phyloP scores from a whole-genome alignment of 2,888 invertebrate genomes.

The Ormia ochracea region DNA sequence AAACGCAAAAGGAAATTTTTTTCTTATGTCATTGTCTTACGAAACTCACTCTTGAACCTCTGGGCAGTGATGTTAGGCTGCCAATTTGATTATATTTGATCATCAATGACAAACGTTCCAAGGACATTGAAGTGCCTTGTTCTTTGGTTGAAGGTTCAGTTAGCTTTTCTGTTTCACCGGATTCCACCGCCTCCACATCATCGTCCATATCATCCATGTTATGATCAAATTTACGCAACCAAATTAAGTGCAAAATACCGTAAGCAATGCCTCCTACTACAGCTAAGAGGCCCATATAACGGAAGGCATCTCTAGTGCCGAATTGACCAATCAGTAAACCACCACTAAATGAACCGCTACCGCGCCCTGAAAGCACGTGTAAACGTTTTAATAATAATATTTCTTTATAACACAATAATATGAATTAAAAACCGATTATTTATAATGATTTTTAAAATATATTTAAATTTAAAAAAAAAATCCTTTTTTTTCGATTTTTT shows the following conservation, averaged over 20 bases:
- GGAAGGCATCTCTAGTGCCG: slow-evolving; percentile 86
- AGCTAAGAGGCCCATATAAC: slow-evolving; percentile 86
- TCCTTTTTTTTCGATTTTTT: too few species aligned
- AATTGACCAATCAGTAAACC: slow-evolving; percentile 86
- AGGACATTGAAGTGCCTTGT: slow-evolving; percentile 83
- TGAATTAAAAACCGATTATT: too few species aligned
- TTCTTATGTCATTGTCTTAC: neutral
- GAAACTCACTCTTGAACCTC: slow-evolving; percentile 80
- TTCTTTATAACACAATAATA: too few species aligned
- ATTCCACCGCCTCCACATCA: slow-evolving; percentile 76
- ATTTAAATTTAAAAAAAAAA: too few species aligned
- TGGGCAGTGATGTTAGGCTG: slow-evolving; percentile 84
- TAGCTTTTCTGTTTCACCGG: slow-evolving; percentile 81
- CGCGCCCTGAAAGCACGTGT: slow-evolving; percentile 79
- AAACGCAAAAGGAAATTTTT: neutral
- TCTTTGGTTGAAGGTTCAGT: slow-evolving; percentile 83
- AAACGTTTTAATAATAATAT: neutral
- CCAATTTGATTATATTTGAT: slow-evolving; percentile 87
- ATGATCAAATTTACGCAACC: slow-evolving; percentile 82
- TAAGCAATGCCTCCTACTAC: slow-evolving; percentile 85
- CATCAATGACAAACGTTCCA: slow-evolving; percentile 85
- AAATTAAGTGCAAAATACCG: slow-evolving; percentile 83
- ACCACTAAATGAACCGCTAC: slow-evolving; percentile 88
- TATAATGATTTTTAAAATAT: too few species aligned
- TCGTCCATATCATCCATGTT: slow-evolving; percentile 76